phyloP scores from a whole-genome alignment of 2,888 invertebrate species.

The Biston betularia region DNA sequence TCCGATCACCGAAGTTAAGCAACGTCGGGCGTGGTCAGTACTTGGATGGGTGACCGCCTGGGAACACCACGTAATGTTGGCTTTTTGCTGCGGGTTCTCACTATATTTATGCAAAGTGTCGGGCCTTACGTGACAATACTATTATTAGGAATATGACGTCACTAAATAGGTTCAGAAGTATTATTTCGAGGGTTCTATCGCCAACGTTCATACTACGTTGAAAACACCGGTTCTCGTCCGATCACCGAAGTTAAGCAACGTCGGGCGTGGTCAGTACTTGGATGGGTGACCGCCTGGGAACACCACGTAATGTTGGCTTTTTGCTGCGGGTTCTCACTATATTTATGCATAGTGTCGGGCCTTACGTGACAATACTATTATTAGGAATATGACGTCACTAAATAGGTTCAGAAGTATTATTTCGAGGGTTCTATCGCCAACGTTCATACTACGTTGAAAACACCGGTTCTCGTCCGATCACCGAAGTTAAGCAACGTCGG shows the following conservation, averaged over 20 bases:
- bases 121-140: too few relatives aligned
- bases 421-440: conserved; percentile 34
- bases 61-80: conserved; percentile 72
- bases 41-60: conserved; percentile 79
- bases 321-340: conserved; percentile 35
- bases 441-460: conserved; percentile 49
- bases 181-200: conserved; percentile 35
- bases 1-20: conserved; percentile 78
- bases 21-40: conserved; percentile 77
- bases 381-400: not conserved
- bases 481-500: conserved; percentile 80
- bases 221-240: conserved; percentile 80
- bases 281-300: conserved; percentile 79
- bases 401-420: not conserved
- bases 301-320: conserved; percentile 66
- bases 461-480: conserved; percentile 71
- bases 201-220: conserved; percentile 73
- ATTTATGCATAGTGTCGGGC: not conserved
- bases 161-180: not conserved
- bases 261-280: conserved; percentile 78
- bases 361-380: not conserved
- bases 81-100: conserved; percentile 51
- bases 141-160: not conserved
- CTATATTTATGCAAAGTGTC: conserved; percentile 48
- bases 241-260: conserved; percentile 80